Evolutionary conservation across 2,113 vertebrate species (phyloP).

Genomic region (Marmota monax): DNA sequence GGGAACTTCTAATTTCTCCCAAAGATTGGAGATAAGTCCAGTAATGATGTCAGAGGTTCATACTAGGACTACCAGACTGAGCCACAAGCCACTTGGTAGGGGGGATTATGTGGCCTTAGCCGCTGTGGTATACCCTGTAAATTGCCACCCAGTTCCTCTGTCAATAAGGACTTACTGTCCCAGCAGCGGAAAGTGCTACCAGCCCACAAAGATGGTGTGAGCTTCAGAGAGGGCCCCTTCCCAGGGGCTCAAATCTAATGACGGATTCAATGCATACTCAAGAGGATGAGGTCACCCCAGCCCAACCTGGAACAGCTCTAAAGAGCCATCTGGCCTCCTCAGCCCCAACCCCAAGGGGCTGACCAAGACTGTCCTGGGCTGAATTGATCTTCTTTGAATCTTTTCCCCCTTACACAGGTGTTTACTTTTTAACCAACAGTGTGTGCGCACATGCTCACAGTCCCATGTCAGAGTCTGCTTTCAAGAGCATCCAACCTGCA

Average conservation of each 20-base stretch:
- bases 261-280: neutral
- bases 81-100: too few species aligned
- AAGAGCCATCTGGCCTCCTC: neutral
- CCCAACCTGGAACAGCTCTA: neutral
- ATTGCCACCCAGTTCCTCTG: neutral
- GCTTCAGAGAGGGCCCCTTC: neutral
- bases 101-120: neutral
- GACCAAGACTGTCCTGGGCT: neutral
- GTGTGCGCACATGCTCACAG: neutral
- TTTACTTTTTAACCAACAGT: neutral
- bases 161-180: neutral
- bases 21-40: neutral
- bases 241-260: too few species aligned
- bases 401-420: neutral
- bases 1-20: neutral
- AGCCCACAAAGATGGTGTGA: neutral
- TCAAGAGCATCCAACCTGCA: neutral
- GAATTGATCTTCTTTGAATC: neutral
- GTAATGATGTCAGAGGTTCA: neutral
- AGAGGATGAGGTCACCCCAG: neutral
- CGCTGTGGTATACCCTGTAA: neutral
- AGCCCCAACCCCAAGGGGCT: too few species aligned
- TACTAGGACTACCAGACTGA: neutral
- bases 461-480: neutral
- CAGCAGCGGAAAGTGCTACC: too few species aligned